A percentile compares a stretch with the other conserved stretches of the same genome.
Conservation (phyloP, 2,888 invertebrate genomes). For the Willowsia nigromaculata region DNA sequence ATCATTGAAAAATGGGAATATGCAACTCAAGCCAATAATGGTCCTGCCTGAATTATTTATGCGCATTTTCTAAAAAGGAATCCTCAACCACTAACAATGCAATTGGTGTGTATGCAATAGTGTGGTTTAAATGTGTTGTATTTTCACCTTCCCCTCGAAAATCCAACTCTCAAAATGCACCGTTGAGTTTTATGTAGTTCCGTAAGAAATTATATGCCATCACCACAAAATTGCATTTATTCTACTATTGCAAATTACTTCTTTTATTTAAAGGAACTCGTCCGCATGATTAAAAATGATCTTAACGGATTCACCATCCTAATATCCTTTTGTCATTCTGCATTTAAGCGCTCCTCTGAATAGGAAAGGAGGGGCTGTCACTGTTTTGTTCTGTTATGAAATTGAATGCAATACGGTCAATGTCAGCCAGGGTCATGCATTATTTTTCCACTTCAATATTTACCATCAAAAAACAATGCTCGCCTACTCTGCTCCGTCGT, state of each 20-base stretch:
- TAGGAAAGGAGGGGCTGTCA: conserved; percentile 13
- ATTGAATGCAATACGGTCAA: conserved; percentile 53
- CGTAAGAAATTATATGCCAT: too few species aligned
- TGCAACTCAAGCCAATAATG: neutral
- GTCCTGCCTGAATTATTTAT: neutral
- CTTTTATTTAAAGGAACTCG: neutral
- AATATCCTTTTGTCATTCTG: too few species aligned
- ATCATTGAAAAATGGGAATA: neutral
- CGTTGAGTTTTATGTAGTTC: too few species aligned
- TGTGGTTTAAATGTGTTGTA: too few species aligned
- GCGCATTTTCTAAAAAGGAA: neutral
- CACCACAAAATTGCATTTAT: neutral
- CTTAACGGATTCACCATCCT: conserved; percentile 18
- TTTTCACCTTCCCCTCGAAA: too few species aligned
- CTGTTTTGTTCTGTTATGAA: neutral
- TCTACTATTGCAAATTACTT: neutral
- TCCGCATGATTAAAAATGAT: conserved; percentile 23
- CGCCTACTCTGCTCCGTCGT: conserved; percentile 11
- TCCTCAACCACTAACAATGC: neutral
- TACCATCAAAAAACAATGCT: neutral
- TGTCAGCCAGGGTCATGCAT: conserved; percentile 52
- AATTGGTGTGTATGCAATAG: too few species aligned
- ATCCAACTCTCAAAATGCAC: too few species aligned
- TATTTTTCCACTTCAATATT: neutral
- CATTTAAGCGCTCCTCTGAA: too few species aligned